These are phyloP conservation scores for Microtus ochrogaster DNA, from an alignment of 2,113 vertebrate species.

Conservation along the genomic window DNA sequence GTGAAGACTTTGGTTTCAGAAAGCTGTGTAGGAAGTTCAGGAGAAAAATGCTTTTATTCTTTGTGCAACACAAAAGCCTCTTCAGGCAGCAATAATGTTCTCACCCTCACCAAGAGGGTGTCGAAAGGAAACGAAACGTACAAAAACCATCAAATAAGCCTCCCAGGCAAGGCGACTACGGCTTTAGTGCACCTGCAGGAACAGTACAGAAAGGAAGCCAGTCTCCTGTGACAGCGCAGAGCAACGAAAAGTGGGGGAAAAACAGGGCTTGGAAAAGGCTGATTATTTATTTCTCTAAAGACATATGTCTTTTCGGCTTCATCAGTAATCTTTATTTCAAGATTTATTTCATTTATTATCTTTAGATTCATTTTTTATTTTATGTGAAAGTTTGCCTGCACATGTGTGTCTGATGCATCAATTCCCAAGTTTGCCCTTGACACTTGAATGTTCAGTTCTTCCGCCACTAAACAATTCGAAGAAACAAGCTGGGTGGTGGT, in stretches of 20 bases:
- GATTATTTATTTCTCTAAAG: neutral
- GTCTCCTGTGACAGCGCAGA: neutral
- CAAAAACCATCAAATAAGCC: neutral
- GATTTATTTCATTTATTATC: neutral
- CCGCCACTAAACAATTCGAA: neutral
- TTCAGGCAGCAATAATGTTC: neutral
- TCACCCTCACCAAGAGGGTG: neutral
- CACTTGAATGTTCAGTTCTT: neutral
- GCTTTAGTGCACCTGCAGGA: neutral
- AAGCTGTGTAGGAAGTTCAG: conserved; percentile 87
- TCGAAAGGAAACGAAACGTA: conserved; percentile 10
- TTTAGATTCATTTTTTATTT: neutral
- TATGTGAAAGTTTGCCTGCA: neutral
- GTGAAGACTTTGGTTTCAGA: conserved; percentile 99
- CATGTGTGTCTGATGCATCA: neutral
- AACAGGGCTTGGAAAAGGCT: neutral
- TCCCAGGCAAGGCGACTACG: neutral
- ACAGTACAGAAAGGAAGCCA: neutral
- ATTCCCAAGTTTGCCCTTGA: neutral
- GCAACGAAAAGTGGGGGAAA: neutral
- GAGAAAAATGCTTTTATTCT: conserved; percentile 49
- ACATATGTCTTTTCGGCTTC: neutral
- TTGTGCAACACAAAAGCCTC: neutral
- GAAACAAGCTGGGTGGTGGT: neutral
- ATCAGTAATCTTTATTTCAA: neutral